Base-by-base conservation (phyloP, 2,888 invertebrate species). In the Strigamia crassipes region DNA sequence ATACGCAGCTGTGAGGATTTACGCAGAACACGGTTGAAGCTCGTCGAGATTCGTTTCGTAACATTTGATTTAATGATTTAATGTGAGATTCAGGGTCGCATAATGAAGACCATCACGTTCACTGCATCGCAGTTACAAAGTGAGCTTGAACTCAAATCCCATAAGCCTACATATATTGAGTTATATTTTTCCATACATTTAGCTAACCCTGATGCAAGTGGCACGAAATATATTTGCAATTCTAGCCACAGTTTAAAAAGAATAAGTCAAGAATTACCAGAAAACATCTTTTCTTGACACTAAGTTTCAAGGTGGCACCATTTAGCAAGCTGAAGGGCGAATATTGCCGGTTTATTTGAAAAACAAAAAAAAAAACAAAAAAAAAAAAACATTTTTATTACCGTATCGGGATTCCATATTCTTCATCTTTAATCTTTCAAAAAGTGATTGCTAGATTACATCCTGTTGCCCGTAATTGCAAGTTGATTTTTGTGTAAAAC, bases 131-230 rank as follows among this genome's bases (percentile, higher is more conserved):
- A 15, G 31, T 73, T 31, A 23, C 13, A 31, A 73, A 73, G 15
- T 73, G 73, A 31, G 73, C 73, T 73, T 73, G 73, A 73, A 27
- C 73, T 73, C 73, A 73, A 73, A 73, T 73, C 31, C 73, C 73
- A 73, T 73, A 73, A 12, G 73, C 73, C 73, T 31, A 73, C 27
- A 73, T 31, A 73, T 31, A 73, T 31, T 73, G 13, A n/a, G 10
- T 73, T 31, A 31, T 73, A 31, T 31, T 73, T 23, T 73, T 27
- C 1, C 3, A 10, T n/a, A 27, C 31, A 73, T 73, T 73, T 31
- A 6, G 27, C 31, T 73, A 73, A 27, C 73, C 73, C 73, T 23
- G 73, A 73, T 73, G 73, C n/a, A 15, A 31, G 23, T 73, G 31
- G 73, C 73, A 73, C 73, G 13, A 73, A 73, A 15, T 15, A 38